These are phyloP conservation scores for Thecocarcelia acutangulata DNA, from an alignment of 2,888 invertebrate species.

Conservation along the genomic window DNA sequence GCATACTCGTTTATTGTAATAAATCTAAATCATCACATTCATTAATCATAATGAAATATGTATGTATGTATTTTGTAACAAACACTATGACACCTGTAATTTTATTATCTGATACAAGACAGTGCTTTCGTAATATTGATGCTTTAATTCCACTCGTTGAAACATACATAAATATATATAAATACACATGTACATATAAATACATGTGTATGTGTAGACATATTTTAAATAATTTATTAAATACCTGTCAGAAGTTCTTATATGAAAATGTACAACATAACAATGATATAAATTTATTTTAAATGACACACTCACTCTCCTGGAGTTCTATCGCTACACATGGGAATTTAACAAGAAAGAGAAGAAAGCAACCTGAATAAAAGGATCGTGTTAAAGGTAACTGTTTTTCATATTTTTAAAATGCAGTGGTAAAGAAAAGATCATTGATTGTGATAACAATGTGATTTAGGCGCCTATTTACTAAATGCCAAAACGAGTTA, in stretches of 20 bases:
- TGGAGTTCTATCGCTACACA: too few relatives aligned
- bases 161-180: too few relatives aligned
- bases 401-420: conserved; percentile 35
- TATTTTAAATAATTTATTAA: conserved; percentile 39
- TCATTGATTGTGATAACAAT: conserved; percentile 65
- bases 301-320: conserved; percentile 32
- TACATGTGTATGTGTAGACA: too few relatives aligned
- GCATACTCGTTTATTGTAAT: too few relatives aligned
- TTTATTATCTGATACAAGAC: too few relatives aligned
- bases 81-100: too few relatives aligned
- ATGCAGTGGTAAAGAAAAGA: conserved; percentile 52
- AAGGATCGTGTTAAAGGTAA: conserved; percentile 26
- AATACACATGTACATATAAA: too few relatives aligned
- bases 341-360: background rate
- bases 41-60: too few relatives aligned
- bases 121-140: too few relatives aligned
- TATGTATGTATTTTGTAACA: too few relatives aligned
- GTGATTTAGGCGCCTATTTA: conserved; percentile 77
- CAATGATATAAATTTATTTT: conserved; percentile 53
- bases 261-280: conserved; percentile 27
- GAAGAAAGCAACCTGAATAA: conserved; percentile 2
- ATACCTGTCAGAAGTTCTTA: conserved; percentile 27
- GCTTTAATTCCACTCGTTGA: too few relatives aligned
- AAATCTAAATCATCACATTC: too few relatives aligned
- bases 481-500: conserved; percentile 79